Percentiles rank a stretch among this genome's conserved stretches.
Evolutionary conservation across 2,113 vertebrate genomes (phyloP).

Genomic region (Callipepla squamata): DNA sequence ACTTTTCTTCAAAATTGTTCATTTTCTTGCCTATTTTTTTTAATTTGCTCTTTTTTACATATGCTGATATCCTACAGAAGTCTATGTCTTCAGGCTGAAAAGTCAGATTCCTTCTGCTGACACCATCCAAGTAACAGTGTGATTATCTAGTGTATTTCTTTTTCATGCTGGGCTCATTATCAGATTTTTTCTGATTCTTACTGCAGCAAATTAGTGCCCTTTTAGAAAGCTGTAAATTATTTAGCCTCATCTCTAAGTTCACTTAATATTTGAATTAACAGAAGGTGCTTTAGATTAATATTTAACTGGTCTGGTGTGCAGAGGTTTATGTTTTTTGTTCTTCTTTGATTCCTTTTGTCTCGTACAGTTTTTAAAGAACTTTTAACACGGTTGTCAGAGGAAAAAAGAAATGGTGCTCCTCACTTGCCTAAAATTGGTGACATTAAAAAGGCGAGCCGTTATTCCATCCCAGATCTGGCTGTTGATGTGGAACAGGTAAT

Average conservation of each 20-base stretch:
- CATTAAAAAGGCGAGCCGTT: conserved; percentile 96
- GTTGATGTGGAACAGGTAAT: conserved; percentile 98
- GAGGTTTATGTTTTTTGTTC: not conserved
- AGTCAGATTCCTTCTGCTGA: not conserved
- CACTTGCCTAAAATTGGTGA: conserved; percentile 98
- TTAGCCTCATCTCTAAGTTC: not conserved
- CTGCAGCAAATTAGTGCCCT: not conserved
- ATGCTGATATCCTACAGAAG: not conserved
- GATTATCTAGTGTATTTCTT: not conserved
- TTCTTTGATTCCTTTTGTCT: not conserved
- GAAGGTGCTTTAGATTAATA: not conserved
- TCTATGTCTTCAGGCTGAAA: not conserved
- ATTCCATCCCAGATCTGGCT: conserved; percentile 96
- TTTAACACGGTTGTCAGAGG: conserved; percentile 90
- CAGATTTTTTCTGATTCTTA: not conserved
- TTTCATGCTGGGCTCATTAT: not conserved
- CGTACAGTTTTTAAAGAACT: conserved; percentile 95
- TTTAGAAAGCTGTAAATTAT: not conserved
- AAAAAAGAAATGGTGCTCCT: conserved; percentile 93
- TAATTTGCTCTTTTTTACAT: not conserved
- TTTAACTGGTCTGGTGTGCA: not conserved
- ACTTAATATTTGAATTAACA: not conserved
- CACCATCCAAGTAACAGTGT: not conserved
- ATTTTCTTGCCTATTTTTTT: not conserved
- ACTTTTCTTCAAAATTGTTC: not conserved